phyloP scores from a whole-genome alignment of 1,140 invertebrate species.

The Monomorium pharaonis region DNA sequence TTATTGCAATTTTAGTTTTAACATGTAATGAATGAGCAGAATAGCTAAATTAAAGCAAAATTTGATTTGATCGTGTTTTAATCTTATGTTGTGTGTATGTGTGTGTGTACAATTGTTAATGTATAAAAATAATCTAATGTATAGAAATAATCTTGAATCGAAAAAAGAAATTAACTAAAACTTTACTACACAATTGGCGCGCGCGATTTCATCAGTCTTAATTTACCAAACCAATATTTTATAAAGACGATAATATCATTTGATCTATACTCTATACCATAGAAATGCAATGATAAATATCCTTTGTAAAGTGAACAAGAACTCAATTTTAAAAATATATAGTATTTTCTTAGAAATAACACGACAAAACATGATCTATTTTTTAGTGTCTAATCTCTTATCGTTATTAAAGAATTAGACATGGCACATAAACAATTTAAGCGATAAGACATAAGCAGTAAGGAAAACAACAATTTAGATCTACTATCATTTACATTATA shows the following conservation, averaged over 20 bases:
- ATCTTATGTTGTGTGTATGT: neutral
- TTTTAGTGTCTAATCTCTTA: too few relatives aligned
- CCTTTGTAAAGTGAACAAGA: neutral
- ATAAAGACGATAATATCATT: slow-evolving; percentile 17
- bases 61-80: neutral
- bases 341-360: neutral
- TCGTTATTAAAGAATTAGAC: neutral
- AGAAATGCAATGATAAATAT: slow-evolving; percentile 27
- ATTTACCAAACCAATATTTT: neutral
- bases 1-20: neutral
- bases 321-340: neutral
- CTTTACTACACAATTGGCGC: neutral
- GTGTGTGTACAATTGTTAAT: neutral
- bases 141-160: neutral
- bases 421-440: too few relatives aligned
- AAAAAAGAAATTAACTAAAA: neutral
- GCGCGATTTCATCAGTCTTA: slow-evolving; percentile 8
- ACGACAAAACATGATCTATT: neutral
- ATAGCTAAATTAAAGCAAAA: neutral
- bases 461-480: too few relatives aligned
- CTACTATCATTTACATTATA: too few relatives aligned
- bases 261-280: too few relatives aligned
- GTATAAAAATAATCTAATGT: too few relatives aligned
- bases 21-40: neutral
- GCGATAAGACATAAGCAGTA: too few relatives aligned